Evolutionary conservation across 2,113 vertebrate genomes (phyloP).

Genomic region (Takifugu flavidus): DNA sequence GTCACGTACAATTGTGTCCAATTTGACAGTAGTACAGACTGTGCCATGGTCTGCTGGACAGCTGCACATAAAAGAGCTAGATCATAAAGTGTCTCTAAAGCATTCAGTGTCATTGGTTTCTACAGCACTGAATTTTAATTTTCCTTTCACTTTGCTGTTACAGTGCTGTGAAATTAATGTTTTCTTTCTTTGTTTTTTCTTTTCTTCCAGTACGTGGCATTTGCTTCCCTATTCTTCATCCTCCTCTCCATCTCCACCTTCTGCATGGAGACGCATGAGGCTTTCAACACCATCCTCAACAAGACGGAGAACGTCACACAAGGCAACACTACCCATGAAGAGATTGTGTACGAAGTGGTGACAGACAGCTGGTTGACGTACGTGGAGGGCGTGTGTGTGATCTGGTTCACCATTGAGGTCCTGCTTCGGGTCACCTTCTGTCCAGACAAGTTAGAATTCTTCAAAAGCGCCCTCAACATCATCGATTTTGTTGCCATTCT

Average conservation of each 20-base stretch:
- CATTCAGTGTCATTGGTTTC: not conserved
- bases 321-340: slow-evolving; percentile 81
- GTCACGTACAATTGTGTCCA: slow-evolving; percentile 18
- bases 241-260: slow-evolving; percentile 98
- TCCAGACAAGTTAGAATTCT: slow-evolving; percentile 89
- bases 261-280: slow-evolving; percentile 97
- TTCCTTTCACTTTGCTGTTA: not conserved
- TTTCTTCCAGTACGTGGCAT: slow-evolving; percentile 85
- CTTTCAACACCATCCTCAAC: slow-evolving; percentile 92
- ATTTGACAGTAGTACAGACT: slow-evolving; percentile 4
- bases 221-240: slow-evolving; percentile 88
- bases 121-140: not conserved
- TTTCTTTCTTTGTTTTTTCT: slow-evolving; percentile 16
- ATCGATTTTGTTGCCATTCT: slow-evolving; percentile 96
- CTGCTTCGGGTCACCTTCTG: slow-evolving; percentile 91
- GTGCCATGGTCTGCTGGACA: not conserved
- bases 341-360: slow-evolving; percentile 84
- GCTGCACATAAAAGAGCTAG: too few species aligned
- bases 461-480: slow-evolving; percentile 93
- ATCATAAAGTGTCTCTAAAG: too few species aligned
- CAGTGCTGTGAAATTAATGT: slow-evolving; percentile 16
- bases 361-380: slow-evolving; percentile 93
- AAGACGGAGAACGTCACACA: slow-evolving; percentile 82
- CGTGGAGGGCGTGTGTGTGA: slow-evolving; percentile 93
- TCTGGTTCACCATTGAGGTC: slow-evolving; percentile 98